Base-by-base conservation (phyloP, 2,888 invertebrate genomes). In the Sinohyriopsis cumingii region DNA sequence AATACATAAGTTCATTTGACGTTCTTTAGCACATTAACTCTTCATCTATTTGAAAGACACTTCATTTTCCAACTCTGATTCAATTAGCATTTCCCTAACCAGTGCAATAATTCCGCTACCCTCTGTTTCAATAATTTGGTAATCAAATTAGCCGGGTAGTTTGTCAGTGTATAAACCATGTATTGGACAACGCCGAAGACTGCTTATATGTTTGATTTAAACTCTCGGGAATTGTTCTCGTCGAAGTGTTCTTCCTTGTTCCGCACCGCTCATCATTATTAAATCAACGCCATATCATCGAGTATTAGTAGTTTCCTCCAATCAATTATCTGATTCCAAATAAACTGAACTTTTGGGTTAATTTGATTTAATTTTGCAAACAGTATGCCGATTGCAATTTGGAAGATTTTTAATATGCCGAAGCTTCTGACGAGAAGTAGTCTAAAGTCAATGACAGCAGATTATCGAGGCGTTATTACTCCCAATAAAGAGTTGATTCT, bases 91-190 rank as follows among this genome's bases (percentile, higher is more conserved):
- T 73, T 71, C 69, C 71, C 75, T 75, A 81, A 83, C 80, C 75
- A 78, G 70, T 55, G 59, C 69, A 61, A 75, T 81, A 80, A 82
- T 81, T 80, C 78, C 78, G 79, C 80, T 82, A 78, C 82, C 78
- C 81, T 81, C 79, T 67, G 74, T 80, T 83, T 81, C 79, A 79
- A 81, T 82, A 81, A 83, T 82, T 80, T 76, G 72, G 75, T 78
- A 80, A 83, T 80, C 75, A 63, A 78, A 83, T 83, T 83, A 79
- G 73, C 65, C 72, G 63, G 74, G 77, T 80, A 82, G 83, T 81
- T 83, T 80, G 79, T 79, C 77, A 75, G 79, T 78, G 78, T 81
- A 82, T 83, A 82, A 82, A 83, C 77, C 77, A 82, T 82, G 79
- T 72, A 67, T 64, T 65, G 71, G 73, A 81, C 82, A 81, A 80